phyloP scores from a whole-genome alignment of 2,888 invertebrate genomes.

The Drosophila sordidula region DNA sequence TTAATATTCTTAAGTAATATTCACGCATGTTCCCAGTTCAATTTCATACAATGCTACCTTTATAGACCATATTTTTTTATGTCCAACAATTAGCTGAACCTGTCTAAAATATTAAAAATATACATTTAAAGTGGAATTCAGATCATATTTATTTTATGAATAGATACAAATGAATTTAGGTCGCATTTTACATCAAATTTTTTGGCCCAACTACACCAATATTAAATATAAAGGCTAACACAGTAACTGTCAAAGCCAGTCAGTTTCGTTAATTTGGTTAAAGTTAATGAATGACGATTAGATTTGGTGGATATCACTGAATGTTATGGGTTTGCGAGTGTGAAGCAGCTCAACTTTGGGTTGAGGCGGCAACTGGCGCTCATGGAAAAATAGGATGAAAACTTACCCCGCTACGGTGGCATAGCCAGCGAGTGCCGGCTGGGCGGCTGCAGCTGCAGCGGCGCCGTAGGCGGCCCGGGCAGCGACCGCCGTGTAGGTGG shows the following conservation, averaged over 20 bases:
- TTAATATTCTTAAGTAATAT: no score
- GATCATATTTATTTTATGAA: no score
- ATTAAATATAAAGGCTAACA: conserved; percentile 1
- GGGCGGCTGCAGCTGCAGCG: conserved; percentile 88
- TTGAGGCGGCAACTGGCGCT: conserved; percentile 1
- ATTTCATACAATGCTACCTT: no score
- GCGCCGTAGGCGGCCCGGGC: conserved; percentile 93
- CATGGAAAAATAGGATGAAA: conserved; percentile 21
- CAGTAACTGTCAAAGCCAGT: neutral
- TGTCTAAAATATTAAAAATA: no score
- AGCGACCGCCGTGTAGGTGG: conserved; percentile 94
- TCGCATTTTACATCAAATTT: no score
- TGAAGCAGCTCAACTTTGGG: neutral
- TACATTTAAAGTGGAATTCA: no score
- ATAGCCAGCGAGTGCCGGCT: conserved; percentile 88
- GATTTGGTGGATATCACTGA: neutral
- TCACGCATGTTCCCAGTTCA: no score
- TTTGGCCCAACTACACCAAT: neutral
- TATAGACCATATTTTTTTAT: no score
- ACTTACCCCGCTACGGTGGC: conserved; percentile 90
- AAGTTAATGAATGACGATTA: neutral
- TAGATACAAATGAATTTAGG: neutral
- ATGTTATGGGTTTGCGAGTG: neutral
- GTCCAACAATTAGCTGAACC: no score
- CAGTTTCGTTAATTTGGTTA: neutral